A percentile compares a stretch with the other conserved stretches of the same genome.
These are phyloP conservation scores for Sminthurides aquaticus DNA, from an alignment of 2,888 invertebrate genomes.

Conservation along the genomic window DNA sequence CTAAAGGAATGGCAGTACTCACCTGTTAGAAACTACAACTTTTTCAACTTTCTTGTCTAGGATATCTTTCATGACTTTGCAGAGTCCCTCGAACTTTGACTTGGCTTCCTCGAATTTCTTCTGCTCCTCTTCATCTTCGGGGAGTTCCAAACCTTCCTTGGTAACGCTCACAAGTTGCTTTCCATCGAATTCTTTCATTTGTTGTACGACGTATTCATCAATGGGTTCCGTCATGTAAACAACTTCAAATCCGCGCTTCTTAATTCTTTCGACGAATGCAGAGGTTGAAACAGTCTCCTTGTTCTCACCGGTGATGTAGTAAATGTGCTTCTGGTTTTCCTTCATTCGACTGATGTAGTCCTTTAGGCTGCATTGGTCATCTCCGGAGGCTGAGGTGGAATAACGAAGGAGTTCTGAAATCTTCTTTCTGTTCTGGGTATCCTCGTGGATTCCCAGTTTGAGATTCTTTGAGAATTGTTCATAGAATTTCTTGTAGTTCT, in stretches of 20 bases:
- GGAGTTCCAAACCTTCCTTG: conserved; percentile 94
- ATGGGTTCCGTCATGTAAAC: conserved; percentile 99
- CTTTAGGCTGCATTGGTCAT: conserved; percentile 85
- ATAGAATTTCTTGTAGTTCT: conserved; percentile 96
- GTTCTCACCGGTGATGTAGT: conserved; percentile 89
- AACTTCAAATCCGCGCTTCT: conserved; percentile 95
- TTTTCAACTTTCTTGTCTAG: conserved; percentile 98
- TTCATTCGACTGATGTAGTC: conserved; percentile 98
- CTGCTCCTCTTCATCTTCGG: conserved; percentile 94
- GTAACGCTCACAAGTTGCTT: conserved; percentile 93
- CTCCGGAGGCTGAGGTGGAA: conserved; percentile 89
- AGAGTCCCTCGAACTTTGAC: conserved; percentile 66
- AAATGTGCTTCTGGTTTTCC: conserved; percentile 95
- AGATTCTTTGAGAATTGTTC: conserved; percentile 97
- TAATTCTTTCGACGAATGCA: conserved; percentile 93
- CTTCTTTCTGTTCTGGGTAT: conserved; percentile 87
- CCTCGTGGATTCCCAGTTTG: conserved; percentile 96
- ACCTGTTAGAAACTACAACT: conserved; percentile 91
- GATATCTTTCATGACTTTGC: conserved; percentile 92
- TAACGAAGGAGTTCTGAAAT: conserved; percentile 78
- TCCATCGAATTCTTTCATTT: conserved; percentile 95
- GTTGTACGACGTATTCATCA: conserved; percentile 98
- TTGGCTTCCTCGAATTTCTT: conserved; percentile 91
- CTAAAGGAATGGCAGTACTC: conserved; percentile 53
- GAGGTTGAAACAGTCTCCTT: conserved; percentile 91